These are phyloP conservation scores for Gopherus flavomarginatus DNA, from an alignment of 2,113 vertebrate species.

Conservation along the genomic window DNA sequence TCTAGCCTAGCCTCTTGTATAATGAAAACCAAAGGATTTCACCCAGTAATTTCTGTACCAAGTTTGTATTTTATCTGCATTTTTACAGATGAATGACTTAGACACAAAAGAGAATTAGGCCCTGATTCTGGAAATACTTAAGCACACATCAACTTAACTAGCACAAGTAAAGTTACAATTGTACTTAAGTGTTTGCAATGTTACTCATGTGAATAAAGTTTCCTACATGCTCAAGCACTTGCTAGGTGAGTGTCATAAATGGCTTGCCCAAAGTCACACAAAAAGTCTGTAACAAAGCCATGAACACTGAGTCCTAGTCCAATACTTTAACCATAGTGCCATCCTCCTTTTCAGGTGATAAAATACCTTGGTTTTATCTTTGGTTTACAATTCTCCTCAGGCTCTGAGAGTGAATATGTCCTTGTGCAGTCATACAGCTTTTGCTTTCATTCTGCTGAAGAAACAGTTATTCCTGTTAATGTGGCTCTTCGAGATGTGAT, in stretches of 20 bases:
- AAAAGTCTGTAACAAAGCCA: background rate
- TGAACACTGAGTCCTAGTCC: background rate
- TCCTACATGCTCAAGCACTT: fast-evolving
- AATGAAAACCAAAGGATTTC: background rate
- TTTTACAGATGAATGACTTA: background rate
- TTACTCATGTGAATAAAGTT: background rate
- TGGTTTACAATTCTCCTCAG: background rate
- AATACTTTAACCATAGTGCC: background rate
- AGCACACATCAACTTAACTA: background rate
- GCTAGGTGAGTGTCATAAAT: fast-evolving
- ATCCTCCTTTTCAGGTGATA: background rate
- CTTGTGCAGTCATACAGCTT: background rate
- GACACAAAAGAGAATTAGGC: background rate
- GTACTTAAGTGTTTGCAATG: background rate
- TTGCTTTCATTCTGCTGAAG: background rate
- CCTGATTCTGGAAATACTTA: background rate
- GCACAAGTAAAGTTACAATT: background rate
- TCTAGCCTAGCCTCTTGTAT: background rate
- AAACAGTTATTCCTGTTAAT: background rate
- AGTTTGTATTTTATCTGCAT: background rate
- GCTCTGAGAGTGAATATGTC: background rate
- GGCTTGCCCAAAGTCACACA: background rate
- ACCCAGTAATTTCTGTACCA: background rate
- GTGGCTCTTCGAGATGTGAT: background rate
- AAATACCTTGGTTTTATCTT: background rate